Conservation (phyloP, 2,888 invertebrate genomes). For the Stegophylla sp. region DNA sequence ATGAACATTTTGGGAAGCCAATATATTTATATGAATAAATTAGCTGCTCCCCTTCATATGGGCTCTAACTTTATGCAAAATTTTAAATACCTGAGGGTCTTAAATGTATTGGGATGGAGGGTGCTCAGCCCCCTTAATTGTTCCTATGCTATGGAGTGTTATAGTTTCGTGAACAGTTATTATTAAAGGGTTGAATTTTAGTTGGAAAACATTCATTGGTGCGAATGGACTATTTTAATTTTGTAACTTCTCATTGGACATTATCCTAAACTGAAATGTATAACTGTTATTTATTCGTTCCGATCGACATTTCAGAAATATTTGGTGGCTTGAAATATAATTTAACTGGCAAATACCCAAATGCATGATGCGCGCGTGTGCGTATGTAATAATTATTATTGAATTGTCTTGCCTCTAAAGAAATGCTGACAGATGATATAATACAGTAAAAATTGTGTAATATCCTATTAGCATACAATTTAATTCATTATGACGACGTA, state of each 20-base stretch:
- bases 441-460: neutral
- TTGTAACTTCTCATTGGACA: neutral
- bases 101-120: no score
- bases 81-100: no score
- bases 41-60: no score
- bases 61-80: no score
- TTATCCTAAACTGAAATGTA: neutral
- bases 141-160: no score
- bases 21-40: no score
- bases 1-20: no score
- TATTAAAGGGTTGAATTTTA: no score
- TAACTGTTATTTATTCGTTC: neutral
- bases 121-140: no score
- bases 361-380: neutral
- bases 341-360: neutral
- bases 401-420: no score
- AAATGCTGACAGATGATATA: no score
- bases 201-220: neutral
- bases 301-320: neutral
- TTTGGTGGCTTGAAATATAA: neutral
- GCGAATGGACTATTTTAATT: neutral
- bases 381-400: neutral
- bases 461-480: neutral
- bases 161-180: no score
- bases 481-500: neutral